Conservation (phyloP, 1,140 invertebrate genomes). For the Pentalonia nigronervosa region DNA sequence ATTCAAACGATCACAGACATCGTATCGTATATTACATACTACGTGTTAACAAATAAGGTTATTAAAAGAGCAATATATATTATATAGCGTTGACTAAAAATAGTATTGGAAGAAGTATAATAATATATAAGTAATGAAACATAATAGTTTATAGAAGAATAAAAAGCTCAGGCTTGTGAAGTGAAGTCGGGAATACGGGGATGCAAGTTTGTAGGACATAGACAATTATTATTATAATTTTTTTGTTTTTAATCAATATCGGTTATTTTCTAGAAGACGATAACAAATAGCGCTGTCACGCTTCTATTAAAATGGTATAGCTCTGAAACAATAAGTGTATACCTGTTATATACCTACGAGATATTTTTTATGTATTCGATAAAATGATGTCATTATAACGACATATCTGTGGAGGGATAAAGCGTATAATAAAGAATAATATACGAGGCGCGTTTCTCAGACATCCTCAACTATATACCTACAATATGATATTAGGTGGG, state of each 20-base stretch:
- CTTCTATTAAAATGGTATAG: not conserved
- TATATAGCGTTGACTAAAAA: not conserved
- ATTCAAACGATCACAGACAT: constrained; percentile 40
- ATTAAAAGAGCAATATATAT: not conserved
- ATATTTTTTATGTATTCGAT: not conserved
- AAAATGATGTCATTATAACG: not conserved
- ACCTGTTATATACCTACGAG: not conserved
- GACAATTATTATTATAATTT: not conserved
- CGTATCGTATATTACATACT: constrained; percentile 3
- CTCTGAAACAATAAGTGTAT: not conserved
- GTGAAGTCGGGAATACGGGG: not conserved
- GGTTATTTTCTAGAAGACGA: not conserved
- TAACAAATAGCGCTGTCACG: not conserved
- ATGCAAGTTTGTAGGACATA: too few species aligned
- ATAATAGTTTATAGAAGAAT: constrained; percentile 5
- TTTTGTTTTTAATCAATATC: not conserved
- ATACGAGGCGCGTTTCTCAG: not conserved
- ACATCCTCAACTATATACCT: not conserved
- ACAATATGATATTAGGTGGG: not conserved
- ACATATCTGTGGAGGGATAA: not conserved
- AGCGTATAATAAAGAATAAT: not conserved
- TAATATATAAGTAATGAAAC: not conserved
- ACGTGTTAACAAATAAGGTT: constrained; percentile 15
- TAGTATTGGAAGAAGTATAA: constrained; percentile 30
- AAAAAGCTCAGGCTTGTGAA: not conserved